phyloP scores from a whole-genome alignment of 2,113 vertebrate genomes.

The Carollia perspicillata region DNA sequence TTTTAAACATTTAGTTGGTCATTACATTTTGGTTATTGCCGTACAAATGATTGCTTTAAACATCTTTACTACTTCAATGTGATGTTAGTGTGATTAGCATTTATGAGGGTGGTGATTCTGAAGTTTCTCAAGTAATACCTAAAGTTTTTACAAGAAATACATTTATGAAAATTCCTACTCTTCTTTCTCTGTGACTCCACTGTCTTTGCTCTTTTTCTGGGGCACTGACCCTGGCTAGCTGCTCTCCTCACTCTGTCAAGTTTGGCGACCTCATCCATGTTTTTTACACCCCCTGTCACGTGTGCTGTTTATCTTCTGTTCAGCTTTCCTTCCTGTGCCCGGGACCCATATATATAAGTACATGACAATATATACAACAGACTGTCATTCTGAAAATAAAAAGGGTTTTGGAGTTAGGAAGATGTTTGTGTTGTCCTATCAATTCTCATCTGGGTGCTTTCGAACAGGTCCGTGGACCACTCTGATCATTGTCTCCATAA shows the following conservation, averaged over 20 bases:
- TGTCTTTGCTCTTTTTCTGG: neutral
- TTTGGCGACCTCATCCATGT: neutral
- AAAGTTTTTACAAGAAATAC: neutral
- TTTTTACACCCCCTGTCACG: neutral
- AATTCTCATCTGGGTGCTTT: neutral
- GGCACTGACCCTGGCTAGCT: neutral
- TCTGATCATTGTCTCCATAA: conserved; percentile 12
- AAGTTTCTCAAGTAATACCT: neutral
- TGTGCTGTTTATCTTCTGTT: neutral
- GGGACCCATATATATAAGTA: neutral
- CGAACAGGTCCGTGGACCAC: neutral
- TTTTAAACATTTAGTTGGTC: neutral
- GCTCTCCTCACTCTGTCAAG: neutral
- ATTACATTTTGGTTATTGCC: neutral
- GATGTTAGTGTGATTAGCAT: neutral
- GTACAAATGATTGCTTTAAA: neutral
- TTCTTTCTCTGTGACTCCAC: neutral
- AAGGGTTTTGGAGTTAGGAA: neutral
- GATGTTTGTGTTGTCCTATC: neutral
- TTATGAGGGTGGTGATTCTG: neutral
- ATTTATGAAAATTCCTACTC: neutral
- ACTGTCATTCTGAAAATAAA: neutral
- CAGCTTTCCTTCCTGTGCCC: neutral
- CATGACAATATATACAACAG: neutral
- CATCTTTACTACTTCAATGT: neutral